Evolutionary conservation across 2,888 invertebrate genomes (phyloP), one percentile per base, ranked within the genome.

Genomic region (Craniophora ligustri): DNA sequence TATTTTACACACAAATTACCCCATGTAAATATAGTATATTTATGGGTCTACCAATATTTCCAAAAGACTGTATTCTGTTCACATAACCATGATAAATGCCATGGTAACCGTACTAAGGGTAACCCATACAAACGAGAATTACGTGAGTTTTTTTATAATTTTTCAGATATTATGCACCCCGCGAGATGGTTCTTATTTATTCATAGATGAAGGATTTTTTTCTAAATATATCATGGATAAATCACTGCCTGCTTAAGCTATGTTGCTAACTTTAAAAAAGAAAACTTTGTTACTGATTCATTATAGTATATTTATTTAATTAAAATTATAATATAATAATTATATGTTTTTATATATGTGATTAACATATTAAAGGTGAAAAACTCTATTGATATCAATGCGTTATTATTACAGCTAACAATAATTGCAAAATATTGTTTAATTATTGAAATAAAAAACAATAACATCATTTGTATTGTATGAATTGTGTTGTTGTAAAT

Each of bases 41-140:
- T n/a, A n/a, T n/a, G n/a, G n/a, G n/a, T n/a, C n/a, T 61, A 69
- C 56, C 62, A 69, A 73, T 73, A 68, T 74, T 56, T 54, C 34
- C 42, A 46, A 8, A 6, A 45, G 18, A 46, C 49, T 56, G 48
- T 65, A 72, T 49, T 59, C 57, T 34, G 48, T 54, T 28, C 50
- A 50, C 47, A 19, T 51, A 61, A 36, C 13, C 44, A 55, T 67
- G 69, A 75, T 76, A 53, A 67, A 75, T 75, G 54, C 32, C 34
- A 38, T 16, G 26, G 14, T 28, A 16, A 16, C 21, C 32, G 10
- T 46, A 58, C 58, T 14, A 42, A 16, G 34, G 51, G 5, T 26
- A 21, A 5, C 39, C 48, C 21, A 14, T 31, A 8, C 13, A 46
- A 54, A 54, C 49, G 42, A 34, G 35, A 3, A 32, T 5, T 38